A percentile compares a stretch with the other conserved stretches of the same genome.
Evolutionary conservation across 2,888 invertebrate species (phyloP).

Genomic region (Ommatoiulus sabulosus): DNA sequence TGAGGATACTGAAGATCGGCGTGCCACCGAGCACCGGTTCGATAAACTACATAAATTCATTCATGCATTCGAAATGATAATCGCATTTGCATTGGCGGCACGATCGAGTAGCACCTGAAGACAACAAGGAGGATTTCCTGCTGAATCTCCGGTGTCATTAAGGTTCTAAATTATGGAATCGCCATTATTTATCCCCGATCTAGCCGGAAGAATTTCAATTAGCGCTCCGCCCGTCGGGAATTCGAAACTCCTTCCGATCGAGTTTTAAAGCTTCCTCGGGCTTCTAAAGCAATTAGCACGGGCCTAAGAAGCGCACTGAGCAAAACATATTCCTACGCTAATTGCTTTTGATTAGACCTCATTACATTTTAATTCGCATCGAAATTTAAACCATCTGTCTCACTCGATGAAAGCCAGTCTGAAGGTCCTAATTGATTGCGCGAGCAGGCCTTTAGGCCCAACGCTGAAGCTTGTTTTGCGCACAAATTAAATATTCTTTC

Average conservation of each 20-base stretch:
- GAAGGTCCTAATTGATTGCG: background rate
- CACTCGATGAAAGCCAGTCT: too few relatives aligned
- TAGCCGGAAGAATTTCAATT: background rate
- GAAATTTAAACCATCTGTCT: background rate
- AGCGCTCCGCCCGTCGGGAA: background rate
- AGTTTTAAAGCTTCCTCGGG: background rate
- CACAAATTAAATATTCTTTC: background rate
- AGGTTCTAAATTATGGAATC: background rate
- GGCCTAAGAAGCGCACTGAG: background rate
- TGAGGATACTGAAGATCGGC: too few relatives aligned
- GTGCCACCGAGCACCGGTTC: background rate
- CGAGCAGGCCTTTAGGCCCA: background rate
- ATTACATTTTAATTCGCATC: background rate
- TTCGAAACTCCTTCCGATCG: background rate
- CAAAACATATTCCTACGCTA: background rate
- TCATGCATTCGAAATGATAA: background rate
- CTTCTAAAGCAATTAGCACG: background rate
- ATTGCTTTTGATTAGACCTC: conserved; percentile 16
- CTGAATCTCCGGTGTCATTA: background rate
- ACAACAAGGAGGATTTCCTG: background rate
- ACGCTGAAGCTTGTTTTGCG: background rate
- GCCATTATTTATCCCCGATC: background rate
- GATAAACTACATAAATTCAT: background rate
- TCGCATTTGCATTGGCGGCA: background rate
- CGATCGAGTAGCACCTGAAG: background rate